A percentile compares a stretch with the other conserved stretches of the same genome.
These are phyloP conservation scores for Uria aalge DNA, from an alignment of 2,113 vertebrate genomes.

Conservation along the genomic window DNA sequence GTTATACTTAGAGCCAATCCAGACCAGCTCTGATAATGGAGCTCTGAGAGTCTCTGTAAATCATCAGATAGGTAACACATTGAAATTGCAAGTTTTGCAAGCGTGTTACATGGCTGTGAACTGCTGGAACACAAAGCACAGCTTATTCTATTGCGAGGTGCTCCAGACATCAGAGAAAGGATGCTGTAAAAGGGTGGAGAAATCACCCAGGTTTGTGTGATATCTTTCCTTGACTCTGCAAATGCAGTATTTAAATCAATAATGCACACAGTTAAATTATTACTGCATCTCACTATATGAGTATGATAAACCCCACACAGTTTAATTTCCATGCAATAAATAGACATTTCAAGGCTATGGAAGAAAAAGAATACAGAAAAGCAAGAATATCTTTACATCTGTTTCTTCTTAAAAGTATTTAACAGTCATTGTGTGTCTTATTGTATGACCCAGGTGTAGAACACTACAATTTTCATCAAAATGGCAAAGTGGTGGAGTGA, in stretches of 20 bases:
- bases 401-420: background rate
- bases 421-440: background rate
- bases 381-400: background rate
- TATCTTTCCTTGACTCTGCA: background rate
- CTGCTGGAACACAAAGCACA: background rate
- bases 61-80: background rate
- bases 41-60: background rate
- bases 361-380: background rate
- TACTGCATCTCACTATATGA: background rate
- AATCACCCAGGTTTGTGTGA: background rate
- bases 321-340: background rate
- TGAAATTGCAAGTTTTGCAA: background rate
- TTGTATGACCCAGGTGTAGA: background rate
- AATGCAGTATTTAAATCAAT: background rate
- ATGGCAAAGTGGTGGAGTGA: background rate
- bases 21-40: background rate
- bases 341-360: background rate
- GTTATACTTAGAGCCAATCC: background rate
- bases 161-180: background rate
- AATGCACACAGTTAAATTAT: background rate
- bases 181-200: background rate
- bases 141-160: background rate
- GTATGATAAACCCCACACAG: background rate
- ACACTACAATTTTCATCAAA: background rate
- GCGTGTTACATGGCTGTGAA: background rate